phyloP scores from a whole-genome alignment of 2,888 invertebrate genomes.

The Lagria hirta region DNA sequence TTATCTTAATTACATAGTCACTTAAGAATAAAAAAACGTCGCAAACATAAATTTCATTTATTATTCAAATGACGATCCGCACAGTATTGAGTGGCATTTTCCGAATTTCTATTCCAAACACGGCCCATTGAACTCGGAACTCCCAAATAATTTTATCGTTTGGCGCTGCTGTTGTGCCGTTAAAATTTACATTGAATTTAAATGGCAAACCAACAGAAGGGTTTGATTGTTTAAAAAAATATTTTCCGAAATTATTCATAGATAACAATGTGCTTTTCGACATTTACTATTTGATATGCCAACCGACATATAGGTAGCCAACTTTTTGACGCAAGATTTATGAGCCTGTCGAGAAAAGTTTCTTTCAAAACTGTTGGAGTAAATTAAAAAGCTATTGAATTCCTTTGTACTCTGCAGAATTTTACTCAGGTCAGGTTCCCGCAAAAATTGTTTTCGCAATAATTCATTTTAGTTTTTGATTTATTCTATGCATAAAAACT shows the following conservation, averaged over 20 bases:
- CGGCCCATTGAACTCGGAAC: conserved; percentile 17
- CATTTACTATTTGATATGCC: conserved; percentile 31
- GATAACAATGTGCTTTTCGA: conserved; percentile 6
- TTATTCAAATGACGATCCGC: conserved; percentile 19
- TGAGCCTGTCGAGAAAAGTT: conserved; percentile 33
- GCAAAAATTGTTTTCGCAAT: conserved; percentile 28
- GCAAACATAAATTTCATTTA: conserved; percentile 15
- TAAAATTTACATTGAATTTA: conserved; percentile 23
- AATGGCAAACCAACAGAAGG: conserved; percentile 15
- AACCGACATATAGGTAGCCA: conserved; percentile 37
- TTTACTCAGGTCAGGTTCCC: conserved; percentile 31
- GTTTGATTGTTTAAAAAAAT: conserved; percentile 13
- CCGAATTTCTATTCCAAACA: conserved; percentile 19
- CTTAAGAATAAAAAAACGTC: conserved; percentile 11
- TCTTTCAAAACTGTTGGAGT: conserved; percentile 34
- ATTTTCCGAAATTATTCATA: conserved; percentile 4
- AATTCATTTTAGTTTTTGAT: conserved; percentile 28
- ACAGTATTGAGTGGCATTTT: conserved; percentile 18
- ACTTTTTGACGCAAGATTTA: conserved; percentile 39
- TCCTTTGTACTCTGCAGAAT: conserved; percentile 28
- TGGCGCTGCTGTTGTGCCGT: conserved; percentile 20
- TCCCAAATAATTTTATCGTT: conserved; percentile 21
- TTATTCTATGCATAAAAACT: too few relatives aligned
- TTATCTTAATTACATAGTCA: conserved; percentile 7
- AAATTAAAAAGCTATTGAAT: conserved; percentile 36